Percentiles rank a stretch among this genome's conserved stretches.
Evolutionary conservation across 1,140 invertebrate species (phyloP).

Genomic region (Leguminivora glycinivorella): DNA sequence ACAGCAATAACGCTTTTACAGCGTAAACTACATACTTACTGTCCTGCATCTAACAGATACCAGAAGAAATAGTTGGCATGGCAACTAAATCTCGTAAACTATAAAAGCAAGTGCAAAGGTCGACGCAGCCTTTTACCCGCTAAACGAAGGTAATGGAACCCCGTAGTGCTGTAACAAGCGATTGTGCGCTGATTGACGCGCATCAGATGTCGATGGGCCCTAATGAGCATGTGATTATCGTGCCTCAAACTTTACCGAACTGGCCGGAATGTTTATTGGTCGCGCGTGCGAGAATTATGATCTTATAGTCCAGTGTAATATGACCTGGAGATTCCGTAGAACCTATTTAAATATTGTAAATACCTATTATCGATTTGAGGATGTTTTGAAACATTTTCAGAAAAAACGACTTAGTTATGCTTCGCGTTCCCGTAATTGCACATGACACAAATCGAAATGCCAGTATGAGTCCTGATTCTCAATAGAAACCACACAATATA

Average conservation of each 20-base stretch:
- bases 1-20: neutral
- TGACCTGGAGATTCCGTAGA: no score
- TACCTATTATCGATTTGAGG: no score
- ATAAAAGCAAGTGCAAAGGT: constrained; percentile 49
- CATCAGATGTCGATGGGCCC: constrained; percentile 46
- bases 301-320: neutral
- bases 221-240: constrained; percentile 59
- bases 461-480: no score
- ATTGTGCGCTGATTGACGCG: constrained; percentile 50
- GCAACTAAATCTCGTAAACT: constrained; percentile 8
- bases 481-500: no score
- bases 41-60: neutral
- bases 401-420: no score
- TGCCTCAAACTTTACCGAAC: constrained; percentile 21
- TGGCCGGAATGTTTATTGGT: neutral
- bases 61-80: constrained; percentile 3
- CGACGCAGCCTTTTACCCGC: constrained; percentile 51
- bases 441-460: no score
- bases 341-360: no score
- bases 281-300: neutral
- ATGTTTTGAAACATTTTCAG: no score
- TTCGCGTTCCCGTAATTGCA: no score
- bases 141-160: constrained; percentile 56
- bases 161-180: constrained; percentile 55
- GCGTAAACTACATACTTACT: neutral